phyloP scores from a whole-genome alignment of 2,113 vertebrate species.

The Kryptolebias marmoratus region DNA sequence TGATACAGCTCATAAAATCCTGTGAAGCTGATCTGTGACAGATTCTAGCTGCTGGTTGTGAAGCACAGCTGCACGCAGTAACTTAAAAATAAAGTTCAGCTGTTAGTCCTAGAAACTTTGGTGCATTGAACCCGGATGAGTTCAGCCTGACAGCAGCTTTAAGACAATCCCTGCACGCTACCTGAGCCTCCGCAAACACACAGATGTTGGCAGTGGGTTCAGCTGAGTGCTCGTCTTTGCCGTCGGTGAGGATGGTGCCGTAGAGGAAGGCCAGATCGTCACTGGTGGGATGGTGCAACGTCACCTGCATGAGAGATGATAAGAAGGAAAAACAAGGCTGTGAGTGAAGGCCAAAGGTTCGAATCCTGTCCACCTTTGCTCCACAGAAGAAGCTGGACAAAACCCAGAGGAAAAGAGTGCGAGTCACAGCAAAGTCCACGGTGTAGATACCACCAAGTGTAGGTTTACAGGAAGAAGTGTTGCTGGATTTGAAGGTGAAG shows the following conservation, averaged over 20 bases:
- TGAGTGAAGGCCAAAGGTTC: not conserved
- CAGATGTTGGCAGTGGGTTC: conserved; percentile 92
- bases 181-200: conserved; percentile 96
- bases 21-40: not conserved
- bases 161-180: conserved; percentile 48
- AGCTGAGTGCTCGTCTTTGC: conserved; percentile 85
- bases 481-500: too few relatives aligned
- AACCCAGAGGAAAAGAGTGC: too few relatives aligned
- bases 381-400: too few relatives aligned
- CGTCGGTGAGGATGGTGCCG: conserved; percentile 94
- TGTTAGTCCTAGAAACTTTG: too few relatives aligned
- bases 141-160: not conserved
- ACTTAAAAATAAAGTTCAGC: too few relatives aligned
- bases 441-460: too few relatives aligned
- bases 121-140: too few relatives aligned
- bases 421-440: too few relatives aligned
- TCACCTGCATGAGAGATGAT: conserved; percentile 78
- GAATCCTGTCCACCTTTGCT: too few relatives aligned
- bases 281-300: conserved; percentile 87
- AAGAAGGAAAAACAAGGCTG: not conserved
- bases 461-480: too few relatives aligned
- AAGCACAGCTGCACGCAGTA: too few relatives aligned
- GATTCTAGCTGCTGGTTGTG: not conserved
- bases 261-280: conserved; percentile 94
- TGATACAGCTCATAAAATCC: too few relatives aligned